phyloP scores from a whole-genome alignment of 2,113 vertebrate species.

The Muntiacus reevesi region DNA sequence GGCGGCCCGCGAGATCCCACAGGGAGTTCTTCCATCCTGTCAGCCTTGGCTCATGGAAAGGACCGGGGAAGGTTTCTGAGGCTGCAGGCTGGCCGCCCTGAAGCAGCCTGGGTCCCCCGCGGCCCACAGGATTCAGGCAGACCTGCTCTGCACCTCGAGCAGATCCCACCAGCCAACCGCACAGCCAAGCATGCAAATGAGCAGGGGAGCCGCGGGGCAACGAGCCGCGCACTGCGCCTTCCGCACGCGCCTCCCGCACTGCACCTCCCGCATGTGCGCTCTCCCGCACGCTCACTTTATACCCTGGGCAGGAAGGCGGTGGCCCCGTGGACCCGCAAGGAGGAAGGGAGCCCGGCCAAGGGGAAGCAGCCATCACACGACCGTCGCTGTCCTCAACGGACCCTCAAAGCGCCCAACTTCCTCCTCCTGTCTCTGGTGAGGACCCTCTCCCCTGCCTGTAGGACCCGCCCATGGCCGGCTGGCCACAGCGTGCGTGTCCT shows the following conservation, averaged over 20 bases:
- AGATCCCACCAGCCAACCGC: neutral
- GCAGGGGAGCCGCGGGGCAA: neutral
- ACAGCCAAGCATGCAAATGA: no score
- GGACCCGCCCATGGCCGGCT: neutral
- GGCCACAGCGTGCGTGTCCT: accelerated
- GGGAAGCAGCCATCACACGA: neutral
- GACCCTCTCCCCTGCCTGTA: neutral
- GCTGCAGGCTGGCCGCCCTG: neutral
- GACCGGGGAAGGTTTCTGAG: neutral
- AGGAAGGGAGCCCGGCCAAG: neutral
- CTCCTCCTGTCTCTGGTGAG: neutral
- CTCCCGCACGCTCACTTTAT: accelerated
- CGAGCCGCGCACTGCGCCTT: no score
- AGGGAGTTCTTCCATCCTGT: no score
- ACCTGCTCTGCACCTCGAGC: neutral
- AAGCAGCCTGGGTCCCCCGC: neutral
- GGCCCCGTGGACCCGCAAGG: accelerated
- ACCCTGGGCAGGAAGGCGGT: neutral
- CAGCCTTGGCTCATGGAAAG: neutral
- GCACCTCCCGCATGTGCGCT: neutral
- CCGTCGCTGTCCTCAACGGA: neutral
- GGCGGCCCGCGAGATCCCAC: accelerated
- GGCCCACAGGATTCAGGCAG: accelerated
- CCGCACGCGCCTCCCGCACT: no score
- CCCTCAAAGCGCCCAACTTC: neutral